phyloP scores from a whole-genome alignment of 2,888 invertebrate species.

The Beris chalybata region DNA sequence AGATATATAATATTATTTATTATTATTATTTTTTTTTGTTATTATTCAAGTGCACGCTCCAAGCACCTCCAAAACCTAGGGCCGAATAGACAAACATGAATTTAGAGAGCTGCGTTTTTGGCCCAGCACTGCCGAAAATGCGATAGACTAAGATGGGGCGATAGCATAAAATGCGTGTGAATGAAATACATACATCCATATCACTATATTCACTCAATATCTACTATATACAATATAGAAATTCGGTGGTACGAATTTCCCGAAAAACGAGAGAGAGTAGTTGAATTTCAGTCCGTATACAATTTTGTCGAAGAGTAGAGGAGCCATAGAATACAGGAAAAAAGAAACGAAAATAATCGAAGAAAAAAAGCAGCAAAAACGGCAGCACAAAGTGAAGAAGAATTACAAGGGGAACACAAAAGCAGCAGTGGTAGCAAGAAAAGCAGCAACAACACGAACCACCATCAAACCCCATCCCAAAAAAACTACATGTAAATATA shows the following conservation, averaged over 20 bases:
- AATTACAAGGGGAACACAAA: too few species aligned
- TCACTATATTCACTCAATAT: conserved; percentile 22
- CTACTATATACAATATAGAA: conserved; percentile 24
- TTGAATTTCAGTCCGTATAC: too few species aligned
- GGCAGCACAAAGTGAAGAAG: too few species aligned
- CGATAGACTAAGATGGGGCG: conserved; percentile 45
- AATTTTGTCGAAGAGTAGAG: too few species aligned
- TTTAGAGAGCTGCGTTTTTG: conserved; percentile 55
- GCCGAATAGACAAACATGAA: conserved; percentile 57
- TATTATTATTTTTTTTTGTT: conserved; percentile 20
- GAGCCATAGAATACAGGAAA: too few species aligned
- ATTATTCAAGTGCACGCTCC: conserved; percentile 46
- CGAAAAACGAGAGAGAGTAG: conserved; percentile 10
- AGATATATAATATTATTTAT: conserved; percentile 30
- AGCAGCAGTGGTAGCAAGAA: too few species aligned
- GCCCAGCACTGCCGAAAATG: conserved; percentile 44
- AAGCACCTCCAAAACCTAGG: conserved; percentile 58
- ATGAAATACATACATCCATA: conserved; percentile 40
- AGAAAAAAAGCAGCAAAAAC: too few species aligned
- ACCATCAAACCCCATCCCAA: too few species aligned
- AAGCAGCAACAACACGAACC: too few species aligned
- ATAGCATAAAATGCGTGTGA: conserved; percentile 46
- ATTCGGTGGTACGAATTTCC: conserved; percentile 30
- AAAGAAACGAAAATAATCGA: too few species aligned
- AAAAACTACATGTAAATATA: too few species aligned